Evolutionary conservation across 2,113 vertebrate species (phyloP).

Genomic region (Fukomys damarensis): DNA sequence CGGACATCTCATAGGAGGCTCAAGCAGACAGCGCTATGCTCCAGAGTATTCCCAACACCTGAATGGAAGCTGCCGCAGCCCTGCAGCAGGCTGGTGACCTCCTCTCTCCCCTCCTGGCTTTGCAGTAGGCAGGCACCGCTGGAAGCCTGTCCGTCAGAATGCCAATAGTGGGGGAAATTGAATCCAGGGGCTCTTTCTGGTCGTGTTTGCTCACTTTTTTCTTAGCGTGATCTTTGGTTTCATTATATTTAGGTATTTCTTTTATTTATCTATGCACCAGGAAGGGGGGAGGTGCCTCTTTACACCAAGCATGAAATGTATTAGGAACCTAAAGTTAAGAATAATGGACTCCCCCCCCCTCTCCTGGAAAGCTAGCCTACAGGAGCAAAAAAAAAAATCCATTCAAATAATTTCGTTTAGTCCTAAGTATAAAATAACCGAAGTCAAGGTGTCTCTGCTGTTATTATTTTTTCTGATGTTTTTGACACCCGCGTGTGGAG

Average conservation of each 20-base stretch:
- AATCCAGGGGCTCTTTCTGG: slow-evolving; percentile 70
- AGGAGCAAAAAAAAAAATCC: slow-evolving; percentile 84
- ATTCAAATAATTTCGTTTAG: slow-evolving; percentile 95
- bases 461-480: slow-evolving; percentile 95
- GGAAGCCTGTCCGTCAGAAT: slow-evolving; percentile 65
- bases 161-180: slow-evolving; percentile 57
- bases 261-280: slow-evolving; percentile 82
- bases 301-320: slow-evolving; percentile 75
- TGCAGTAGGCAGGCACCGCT: not conserved
- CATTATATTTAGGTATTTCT: slow-evolving; percentile 82
- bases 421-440: slow-evolving; percentile 91
- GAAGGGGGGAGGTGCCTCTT: slow-evolving; percentile 69
- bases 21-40: not conserved
- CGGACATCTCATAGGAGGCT: not conserved
- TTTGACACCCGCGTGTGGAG: slow-evolving; percentile 92
- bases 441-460: slow-evolving; percentile 90
- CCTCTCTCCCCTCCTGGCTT: not conserved
- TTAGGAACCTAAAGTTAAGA: slow-evolving; percentile 80
- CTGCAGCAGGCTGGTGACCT: not conserved
- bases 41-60: not conserved
- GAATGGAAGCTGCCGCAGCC: not conserved
- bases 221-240: slow-evolving; percentile 81
- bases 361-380: slow-evolving; percentile 81
- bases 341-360: slow-evolving; percentile 69
- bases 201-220: slow-evolving; percentile 73